phyloP scores from a whole-genome alignment of 2,113 vertebrate genomes.

The Pterophyllum scalare region DNA sequence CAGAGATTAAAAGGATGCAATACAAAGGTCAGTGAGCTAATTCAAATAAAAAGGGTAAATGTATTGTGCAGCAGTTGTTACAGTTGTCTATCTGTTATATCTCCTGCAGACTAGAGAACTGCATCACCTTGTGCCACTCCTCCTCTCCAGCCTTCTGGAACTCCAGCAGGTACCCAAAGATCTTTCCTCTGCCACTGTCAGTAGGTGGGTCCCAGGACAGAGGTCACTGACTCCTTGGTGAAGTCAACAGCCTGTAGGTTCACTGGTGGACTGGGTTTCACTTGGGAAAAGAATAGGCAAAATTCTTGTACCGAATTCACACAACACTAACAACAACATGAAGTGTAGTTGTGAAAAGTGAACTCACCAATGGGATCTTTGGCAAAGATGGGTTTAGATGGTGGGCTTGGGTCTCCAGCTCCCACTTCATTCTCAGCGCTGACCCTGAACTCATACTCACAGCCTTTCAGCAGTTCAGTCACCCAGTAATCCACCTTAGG shows the following conservation, averaged over 20 bases:
- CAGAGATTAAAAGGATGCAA: neutral
- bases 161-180: conserved; percentile 95
- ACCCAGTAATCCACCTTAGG: conserved; percentile 90
- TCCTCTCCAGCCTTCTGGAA: conserved; percentile 94
- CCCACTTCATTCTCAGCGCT: conserved; percentile 96
- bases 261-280: conserved; percentile 91
- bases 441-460: conserved; percentile 97
- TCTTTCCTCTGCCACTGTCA: conserved; percentile 93
- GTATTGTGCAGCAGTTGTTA: neutral
- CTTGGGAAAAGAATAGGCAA: conserved; percentile 67
- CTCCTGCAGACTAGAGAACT: neutral
- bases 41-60: neutral
- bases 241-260: conserved; percentile 89
- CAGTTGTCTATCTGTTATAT: neutral
- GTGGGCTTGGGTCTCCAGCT: conserved; percentile 93
- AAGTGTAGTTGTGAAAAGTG: neutral
- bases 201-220: conserved; percentile 92
- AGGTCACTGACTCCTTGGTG: conserved; percentile 92
- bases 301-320: neutral
- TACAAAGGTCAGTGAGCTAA: neutral
- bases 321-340: neutral
- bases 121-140: conserved; percentile 88
- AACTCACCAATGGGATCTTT: conserved; percentile 94
- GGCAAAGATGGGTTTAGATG: conserved; percentile 94
- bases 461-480: conserved; percentile 92